Evolutionary conservation across 1,140 invertebrate species (phyloP).

Genomic region (Drosophila mayri): DNA sequence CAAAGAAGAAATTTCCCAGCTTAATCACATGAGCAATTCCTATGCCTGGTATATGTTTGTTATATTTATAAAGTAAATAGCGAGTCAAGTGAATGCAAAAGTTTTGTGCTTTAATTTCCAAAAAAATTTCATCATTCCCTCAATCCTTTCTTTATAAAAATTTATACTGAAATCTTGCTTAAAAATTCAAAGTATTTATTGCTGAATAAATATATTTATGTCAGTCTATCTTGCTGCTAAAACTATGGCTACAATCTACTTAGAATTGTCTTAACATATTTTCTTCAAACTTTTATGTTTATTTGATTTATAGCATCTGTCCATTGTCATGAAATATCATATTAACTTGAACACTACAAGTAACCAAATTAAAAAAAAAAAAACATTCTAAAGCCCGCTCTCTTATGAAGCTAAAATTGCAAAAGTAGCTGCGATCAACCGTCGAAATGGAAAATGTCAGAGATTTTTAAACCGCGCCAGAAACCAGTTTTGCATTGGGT

Average conservation of each 20-base stretch:
- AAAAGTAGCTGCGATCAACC: constrained; percentile 14
- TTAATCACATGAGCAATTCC: constrained; percentile 3
- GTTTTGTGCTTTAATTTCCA: constrained; percentile 32
- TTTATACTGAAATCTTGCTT: constrained; percentile 11
- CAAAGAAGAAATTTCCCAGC: constrained; percentile 25
- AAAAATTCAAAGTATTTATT: not conserved
- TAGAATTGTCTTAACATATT: not conserved
- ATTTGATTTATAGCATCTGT: not conserved
- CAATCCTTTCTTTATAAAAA: constrained; percentile 26
- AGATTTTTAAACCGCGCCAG: constrained; percentile 64
- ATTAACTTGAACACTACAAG: too few species aligned
- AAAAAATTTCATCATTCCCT: constrained; percentile 58
- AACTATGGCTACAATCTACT: not conserved
- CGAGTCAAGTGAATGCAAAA: constrained; percentile 31
- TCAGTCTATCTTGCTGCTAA: not conserved
- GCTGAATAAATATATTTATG: not conserved
- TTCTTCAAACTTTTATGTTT: not conserved
- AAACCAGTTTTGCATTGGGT: constrained; percentile 59
- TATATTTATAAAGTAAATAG: constrained; percentile 38
- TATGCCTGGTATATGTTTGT: not conserved
- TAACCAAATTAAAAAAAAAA: too few species aligned
- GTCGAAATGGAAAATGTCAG: constrained; percentile 51
- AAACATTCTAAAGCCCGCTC: not conserved
- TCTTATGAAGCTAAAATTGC: not conserved
- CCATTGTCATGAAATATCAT: not conserved